Conservation (phyloP, 2,888 invertebrate species). For the Melinaea marsaeus region DNA sequence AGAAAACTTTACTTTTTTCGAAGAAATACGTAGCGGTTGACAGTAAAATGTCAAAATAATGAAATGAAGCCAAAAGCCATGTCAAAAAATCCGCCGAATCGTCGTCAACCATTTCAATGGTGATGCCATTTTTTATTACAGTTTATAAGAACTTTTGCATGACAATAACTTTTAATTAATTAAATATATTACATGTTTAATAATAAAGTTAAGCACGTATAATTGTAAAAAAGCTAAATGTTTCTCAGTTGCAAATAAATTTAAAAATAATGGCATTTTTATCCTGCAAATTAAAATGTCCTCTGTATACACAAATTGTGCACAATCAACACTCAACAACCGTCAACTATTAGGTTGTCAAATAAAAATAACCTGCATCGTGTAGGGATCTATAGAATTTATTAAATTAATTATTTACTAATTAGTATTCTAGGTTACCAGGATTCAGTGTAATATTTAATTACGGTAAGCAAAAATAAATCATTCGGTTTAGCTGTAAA, state of each 20-base stretch:
- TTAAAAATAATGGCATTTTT: not conserved
- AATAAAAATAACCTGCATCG: slow-evolving; percentile 5
- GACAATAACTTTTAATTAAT: no score
- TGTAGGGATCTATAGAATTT: not conserved
- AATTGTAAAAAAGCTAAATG: no score
- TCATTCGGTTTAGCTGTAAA: no score
- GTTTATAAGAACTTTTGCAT: slow-evolving; percentile 1
- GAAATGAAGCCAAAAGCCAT: slow-evolving; percentile 74
- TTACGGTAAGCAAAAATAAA: no score
- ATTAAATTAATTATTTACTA: not conserved
- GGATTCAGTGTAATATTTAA: not conserved
- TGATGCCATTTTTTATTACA: slow-evolving; percentile 31
- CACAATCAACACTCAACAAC: not conserved
- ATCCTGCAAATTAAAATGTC: not conserved
- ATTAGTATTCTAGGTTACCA: not conserved
- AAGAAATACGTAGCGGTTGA: slow-evolving; percentile 77
- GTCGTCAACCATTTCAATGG: slow-evolving; percentile 44
- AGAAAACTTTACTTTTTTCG: slow-evolving; percentile 61
- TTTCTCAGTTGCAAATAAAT: no score
- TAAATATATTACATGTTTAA: no score
- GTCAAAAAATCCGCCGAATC: slow-evolving; percentile 75
- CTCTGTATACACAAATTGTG: not conserved
- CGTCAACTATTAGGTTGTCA: not conserved
- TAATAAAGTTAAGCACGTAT: no score
- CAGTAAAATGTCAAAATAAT: slow-evolving; percentile 79